A percentile compares a stretch with the other conserved stretches of the same genome.
phyloP scores from a whole-genome alignment of 2,888 invertebrate species.

The Platycheirus rosarum region DNA sequence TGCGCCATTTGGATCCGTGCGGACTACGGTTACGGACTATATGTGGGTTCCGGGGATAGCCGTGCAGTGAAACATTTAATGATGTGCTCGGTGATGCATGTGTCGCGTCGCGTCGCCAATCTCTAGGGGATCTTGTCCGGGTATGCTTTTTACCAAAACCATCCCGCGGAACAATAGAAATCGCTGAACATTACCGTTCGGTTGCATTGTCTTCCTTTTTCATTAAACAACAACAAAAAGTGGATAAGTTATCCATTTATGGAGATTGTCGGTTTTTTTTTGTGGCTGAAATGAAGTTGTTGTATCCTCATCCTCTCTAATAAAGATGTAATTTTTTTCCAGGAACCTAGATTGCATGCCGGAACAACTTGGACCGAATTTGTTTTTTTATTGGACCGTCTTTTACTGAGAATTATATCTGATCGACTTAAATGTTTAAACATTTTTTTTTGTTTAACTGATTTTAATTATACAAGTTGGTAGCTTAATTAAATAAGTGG shows the following conservation, averaged over 20 bases:
- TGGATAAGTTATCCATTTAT: constrained; percentile 61
- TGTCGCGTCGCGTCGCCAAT: constrained; percentile 55
- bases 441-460: too few relatives aligned
- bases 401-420: not conserved
- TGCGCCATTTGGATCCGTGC: constrained; percentile 65
- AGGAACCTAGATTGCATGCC: constrained; percentile 27
- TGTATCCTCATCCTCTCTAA: constrained; percentile 59
- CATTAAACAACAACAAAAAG: constrained; percentile 47
- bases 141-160: constrained; percentile 55
- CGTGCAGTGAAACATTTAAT: constrained; percentile 68
- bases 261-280: constrained; percentile 45
- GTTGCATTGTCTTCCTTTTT: constrained; percentile 68
- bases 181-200: constrained; percentile 72
- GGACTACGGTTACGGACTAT: constrained; percentile 29
- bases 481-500: too few relatives aligned
- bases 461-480: too few relatives aligned
- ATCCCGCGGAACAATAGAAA: constrained; percentile 66
- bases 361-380: constrained; percentile 26
- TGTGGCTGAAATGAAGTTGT: constrained; percentile 52
- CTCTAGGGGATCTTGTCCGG: constrained; percentile 42
- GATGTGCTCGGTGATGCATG: constrained; percentile 71
- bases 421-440: too few relatives aligned
- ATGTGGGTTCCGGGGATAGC: constrained; percentile 46
- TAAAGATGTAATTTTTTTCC: constrained; percentile 68
- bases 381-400: not conserved